Percentiles rank a stretch among this genome's conserved stretches.
phyloP scores from a whole-genome alignment of 2,888 invertebrate species.

The Microchrysa polita region DNA sequence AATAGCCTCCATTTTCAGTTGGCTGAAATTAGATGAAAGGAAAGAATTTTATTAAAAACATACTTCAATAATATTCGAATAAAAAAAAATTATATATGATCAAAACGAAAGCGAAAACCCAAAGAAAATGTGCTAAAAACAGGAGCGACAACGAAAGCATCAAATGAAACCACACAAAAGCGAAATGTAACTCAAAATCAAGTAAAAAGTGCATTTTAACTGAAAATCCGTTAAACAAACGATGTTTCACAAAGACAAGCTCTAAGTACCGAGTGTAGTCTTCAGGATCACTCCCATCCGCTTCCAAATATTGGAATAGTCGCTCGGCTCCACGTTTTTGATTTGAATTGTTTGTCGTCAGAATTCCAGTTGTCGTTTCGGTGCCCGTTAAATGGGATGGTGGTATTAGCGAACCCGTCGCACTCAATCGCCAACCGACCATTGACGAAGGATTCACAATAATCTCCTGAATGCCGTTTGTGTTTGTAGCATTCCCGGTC shows the following conservation, averaged over 20 bases:
- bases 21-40: slow-evolving; percentile 55
- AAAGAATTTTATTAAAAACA: slow-evolving; percentile 17
- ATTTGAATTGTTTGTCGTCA: slow-evolving; percentile 55
- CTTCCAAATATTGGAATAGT: slow-evolving; percentile 78
- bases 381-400: slow-evolving; percentile 57
- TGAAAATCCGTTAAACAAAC: slow-evolving; percentile 12
- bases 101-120: slow-evolving; percentile 42
- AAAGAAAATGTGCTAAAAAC: slow-evolving; percentile 37
- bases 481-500: slow-evolving; percentile 54
- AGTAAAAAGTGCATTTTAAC: too few species aligned
- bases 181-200: slow-evolving; percentile 15
- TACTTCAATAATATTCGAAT: not conserved
- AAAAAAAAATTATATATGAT: slow-evolving; percentile 44
- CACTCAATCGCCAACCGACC: slow-evolving; percentile 64
- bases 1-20: slow-evolving; percentile 65
- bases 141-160: not conserved
- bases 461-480: slow-evolving; percentile 60
- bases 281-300: slow-evolving; percentile 75
- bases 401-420: slow-evolving; percentile 63
- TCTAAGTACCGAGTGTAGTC: slow-evolving; percentile 65
- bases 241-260: slow-evolving; percentile 54
- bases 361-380: slow-evolving; percentile 57
- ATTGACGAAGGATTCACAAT: slow-evolving; percentile 61
- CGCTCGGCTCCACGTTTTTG: slow-evolving; percentile 73
- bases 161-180: slow-evolving; percentile 28